These are phyloP conservation scores for Phylloscopus collybita DNA, from an alignment of 2,797 vertebrate species.

Conservation along the genomic window DNA sequence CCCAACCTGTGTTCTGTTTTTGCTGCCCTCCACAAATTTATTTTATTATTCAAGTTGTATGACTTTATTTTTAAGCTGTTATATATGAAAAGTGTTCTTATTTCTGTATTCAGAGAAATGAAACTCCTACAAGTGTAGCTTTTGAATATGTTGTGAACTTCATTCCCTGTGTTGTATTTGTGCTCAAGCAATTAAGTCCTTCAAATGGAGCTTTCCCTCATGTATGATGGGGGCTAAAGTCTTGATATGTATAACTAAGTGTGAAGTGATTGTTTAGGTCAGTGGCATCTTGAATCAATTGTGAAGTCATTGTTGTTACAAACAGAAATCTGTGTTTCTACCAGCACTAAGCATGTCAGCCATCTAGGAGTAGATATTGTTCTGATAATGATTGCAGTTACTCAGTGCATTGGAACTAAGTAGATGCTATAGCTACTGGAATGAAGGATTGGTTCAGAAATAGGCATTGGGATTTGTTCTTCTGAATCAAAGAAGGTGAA, in stretches of 20 bases:
- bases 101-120: background rate
- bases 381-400: background rate
- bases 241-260: background rate
- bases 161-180: accelerated
- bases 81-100: background rate
- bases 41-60: background rate
- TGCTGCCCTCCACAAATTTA: background rate
- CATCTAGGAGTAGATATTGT: background rate
- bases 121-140: background rate
- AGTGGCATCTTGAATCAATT: background rate
- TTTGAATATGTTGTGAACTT: background rate
- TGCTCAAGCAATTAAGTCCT: background rate
- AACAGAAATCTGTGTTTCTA: background rate
- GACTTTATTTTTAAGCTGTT: background rate
- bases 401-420: background rate
- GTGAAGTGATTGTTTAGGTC: background rate
- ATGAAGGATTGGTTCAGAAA: background rate
- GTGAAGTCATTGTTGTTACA: background rate
- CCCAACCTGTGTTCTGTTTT: background rate
- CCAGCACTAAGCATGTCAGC: background rate
- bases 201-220: background rate
- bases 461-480: background rate
- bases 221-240: background rate
- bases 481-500: background rate
- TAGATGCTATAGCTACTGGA: background rate